These are phyloP conservation scores for Megaceryle maxima DNA, from an alignment of 2,113 vertebrate genomes.

Conservation along the genomic window DNA sequence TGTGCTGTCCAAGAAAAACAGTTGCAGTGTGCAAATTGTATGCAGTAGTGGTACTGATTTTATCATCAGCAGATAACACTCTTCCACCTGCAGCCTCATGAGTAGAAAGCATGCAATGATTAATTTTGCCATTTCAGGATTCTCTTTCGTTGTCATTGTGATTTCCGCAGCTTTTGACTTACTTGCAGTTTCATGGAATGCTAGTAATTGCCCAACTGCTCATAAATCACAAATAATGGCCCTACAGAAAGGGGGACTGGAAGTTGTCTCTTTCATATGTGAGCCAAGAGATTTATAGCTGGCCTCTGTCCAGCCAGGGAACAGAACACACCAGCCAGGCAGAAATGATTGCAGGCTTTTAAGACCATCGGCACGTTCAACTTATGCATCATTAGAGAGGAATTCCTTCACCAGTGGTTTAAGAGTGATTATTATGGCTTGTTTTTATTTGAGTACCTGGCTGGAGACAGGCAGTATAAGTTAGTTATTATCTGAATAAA, in stretches of 20 bases:
- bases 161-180: neutral
- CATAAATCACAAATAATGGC: constrained; percentile 30
- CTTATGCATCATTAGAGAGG: neutral
- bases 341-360: constrained; percentile 1
- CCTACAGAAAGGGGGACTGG: neutral
- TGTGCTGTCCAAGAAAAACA: neutral
- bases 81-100: neutral
- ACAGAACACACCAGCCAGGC: neutral
- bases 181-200: neutral
- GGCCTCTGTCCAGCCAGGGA: neutral
- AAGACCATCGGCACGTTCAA: neutral
- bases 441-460: neutral
- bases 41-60: neutral
- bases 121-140: neutral
- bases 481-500: neutral
- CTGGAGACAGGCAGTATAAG: neutral
- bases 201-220: neutral
- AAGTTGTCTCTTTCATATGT: constrained; percentile 2
- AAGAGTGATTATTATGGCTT: neutral
- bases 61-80: neutral
- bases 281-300: constrained; percentile 24
- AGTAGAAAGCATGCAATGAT: neutral
- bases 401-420: neutral
- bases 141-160: neutral
- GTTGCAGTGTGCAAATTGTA: neutral